Conservation (phyloP, 2,797 vertebrate species). For the Aulostomus chinensis region DNA sequence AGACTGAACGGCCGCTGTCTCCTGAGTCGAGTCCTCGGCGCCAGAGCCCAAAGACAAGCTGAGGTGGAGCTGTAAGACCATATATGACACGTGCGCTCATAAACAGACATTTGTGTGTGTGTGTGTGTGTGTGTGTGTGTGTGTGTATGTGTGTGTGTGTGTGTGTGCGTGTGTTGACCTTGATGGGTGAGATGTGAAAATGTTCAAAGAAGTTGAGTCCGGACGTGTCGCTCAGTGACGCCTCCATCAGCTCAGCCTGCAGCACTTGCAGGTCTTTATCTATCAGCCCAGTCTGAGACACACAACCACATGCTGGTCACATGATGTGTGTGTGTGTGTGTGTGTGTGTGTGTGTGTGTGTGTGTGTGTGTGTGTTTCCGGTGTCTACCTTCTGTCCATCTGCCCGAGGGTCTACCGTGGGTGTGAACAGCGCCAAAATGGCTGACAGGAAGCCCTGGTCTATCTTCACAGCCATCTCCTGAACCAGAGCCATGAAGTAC, state of each 20-base stretch:
- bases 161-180: slow-evolving; percentile 75
- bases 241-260: slow-evolving; percentile 87
- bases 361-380: too few relatives aligned
- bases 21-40: slow-evolving; percentile 80
- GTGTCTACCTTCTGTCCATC: slow-evolving; percentile 82
- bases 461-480: slow-evolving; percentile 97
- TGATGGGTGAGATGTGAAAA: slow-evolving; percentile 97
- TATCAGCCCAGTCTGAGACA: slow-evolving; percentile 83
- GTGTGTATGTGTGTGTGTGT: not conserved
- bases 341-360: too few relatives aligned
- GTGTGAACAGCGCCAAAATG: slow-evolving; percentile 84
- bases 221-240: slow-evolving; percentile 86
- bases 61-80: slow-evolving; percentile 82
- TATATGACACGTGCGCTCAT: not conserved
- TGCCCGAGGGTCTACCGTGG: slow-evolving; percentile 76
- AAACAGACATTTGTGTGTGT: too few relatives aligned
- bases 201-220: slow-evolving; percentile 94
- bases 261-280: slow-evolving; percentile 86
- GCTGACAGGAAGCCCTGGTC: slow-evolving; percentile 94
- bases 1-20: slow-evolving; percentile 87
- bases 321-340: not conserved
- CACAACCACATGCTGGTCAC: slow-evolving; percentile 2
- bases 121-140: not conserved
- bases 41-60: slow-evolving; percentile 92
- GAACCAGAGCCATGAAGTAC: slow-evolving; percentile 98